These are phyloP conservation scores for Sebastes cheni DNA, from an alignment of 2,797 vertebrate species.

Conservation along the genomic window DNA sequence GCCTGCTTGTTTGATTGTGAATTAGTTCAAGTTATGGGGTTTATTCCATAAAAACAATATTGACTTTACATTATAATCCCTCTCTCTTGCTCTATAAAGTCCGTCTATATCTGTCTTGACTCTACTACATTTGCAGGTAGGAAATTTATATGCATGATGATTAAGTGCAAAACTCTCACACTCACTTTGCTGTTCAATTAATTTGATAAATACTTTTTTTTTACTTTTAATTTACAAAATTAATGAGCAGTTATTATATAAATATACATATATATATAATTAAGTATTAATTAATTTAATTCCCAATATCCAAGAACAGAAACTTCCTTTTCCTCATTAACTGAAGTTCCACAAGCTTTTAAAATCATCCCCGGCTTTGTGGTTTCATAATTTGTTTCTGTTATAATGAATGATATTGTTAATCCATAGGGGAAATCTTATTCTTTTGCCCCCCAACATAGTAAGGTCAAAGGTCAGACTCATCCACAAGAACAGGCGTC, in stretches of 20 bases:
- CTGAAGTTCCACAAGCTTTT: neutral
- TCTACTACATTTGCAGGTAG: neutral
- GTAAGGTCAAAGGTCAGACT: slow-evolving; percentile 56
- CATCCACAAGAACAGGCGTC: neutral
- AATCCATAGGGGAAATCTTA: neutral
- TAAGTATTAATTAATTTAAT: neutral
- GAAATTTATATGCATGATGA: neutral
- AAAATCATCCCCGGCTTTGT: neutral
- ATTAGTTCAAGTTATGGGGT: slow-evolving; percentile 38
- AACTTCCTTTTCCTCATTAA: neutral
- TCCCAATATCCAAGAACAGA: neutral
- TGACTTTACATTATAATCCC: slow-evolving; percentile 10
- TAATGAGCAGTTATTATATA: neutral
- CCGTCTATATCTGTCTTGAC: neutral
- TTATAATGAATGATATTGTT: neutral
- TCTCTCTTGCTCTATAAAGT: neutral
- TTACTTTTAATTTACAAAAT: neutral
- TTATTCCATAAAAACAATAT: slow-evolving; percentile 32
- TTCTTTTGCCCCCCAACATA: neutral
- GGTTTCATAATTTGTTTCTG: neutral
- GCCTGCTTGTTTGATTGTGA: slow-evolving; percentile 41
- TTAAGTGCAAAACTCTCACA: neutral
- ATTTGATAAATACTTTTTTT: neutral
- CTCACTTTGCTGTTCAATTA: neutral
- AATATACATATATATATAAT: neutral